Base-by-base conservation (phyloP, 2,113 vertebrate species). In the Gallinago paraguaiae region DNA sequence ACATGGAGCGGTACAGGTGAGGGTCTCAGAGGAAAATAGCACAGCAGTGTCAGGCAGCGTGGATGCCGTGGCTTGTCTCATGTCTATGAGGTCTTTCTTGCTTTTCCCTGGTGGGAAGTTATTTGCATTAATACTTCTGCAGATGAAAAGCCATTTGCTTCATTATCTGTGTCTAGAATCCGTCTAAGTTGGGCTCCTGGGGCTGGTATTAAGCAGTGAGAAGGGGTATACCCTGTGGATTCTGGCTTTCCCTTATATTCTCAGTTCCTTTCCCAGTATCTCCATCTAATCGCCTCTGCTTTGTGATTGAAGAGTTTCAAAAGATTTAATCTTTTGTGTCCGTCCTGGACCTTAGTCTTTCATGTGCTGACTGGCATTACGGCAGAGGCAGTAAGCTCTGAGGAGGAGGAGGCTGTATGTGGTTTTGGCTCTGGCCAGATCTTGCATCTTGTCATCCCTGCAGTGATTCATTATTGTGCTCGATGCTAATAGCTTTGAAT, bases 1-100 rank as follows among this genome's bases (percentile, higher is more conserved):
- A 99, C 88, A 96, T 98, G 95, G 99, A 99, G 28, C 98, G 99
- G 76, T 99, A 99, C 61, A 98, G 98, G 99, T 99, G 95, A 98
- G 98, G 43, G 28, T 48, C 28, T 71, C 8, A 0, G 53, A 53
- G 27, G 23, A 22, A 64, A 65, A 27, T 1, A 78, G 72, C 39
- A 6, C 30, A 54, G 15, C 35, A 50, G 60, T 13, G 33, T 23
- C 64, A 71, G 64, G 79, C 43, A 57, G 43, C 4, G 3, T 33
- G 70, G 30, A 45, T 92, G 37, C 46, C 2, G 2, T 28, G 51
- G 39, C 35, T 86, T 80, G 45, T 51, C 17, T 78, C 2, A 1
- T 20, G 31, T 69, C 72, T 94, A 50, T 57, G 45, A 30, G 39
- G 67, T 60, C 61, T 92, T 79, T 61, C 28, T 81, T 72, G 82